Evolutionary conservation across 2,113 vertebrate genomes (phyloP), one percentile per base, ranked within the genome.

Genomic region (Siphamia tubifer): DNA sequence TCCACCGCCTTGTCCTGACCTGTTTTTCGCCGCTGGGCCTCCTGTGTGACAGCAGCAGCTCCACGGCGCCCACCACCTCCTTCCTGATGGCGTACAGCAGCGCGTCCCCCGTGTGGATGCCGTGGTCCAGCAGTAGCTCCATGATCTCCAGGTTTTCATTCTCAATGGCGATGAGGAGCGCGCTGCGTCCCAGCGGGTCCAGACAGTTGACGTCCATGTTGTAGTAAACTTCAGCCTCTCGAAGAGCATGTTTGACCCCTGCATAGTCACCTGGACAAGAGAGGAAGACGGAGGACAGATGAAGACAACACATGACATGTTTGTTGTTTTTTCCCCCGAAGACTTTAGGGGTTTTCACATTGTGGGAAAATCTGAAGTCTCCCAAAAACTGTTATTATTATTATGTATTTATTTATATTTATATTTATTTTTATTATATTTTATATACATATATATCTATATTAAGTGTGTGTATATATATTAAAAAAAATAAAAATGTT

Each of bases 181-280:
- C 96, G 2, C 95, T 98, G 81, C 98, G 96, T 28, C 98, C 98
- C 55, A 99, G 91, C 15, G 98, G 96, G 90, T 99, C 98, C 92
- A 98, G 94, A 27, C 98, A 99, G 91, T 99, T 98, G 42, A 99
- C 94, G 61, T 99, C 97, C 92, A 99, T 97, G 92, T 99, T 98
- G 92, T 98, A 98, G 88, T 99, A 99, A 83, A 98, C 96, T 87
- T 98, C 96, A 0, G 96, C 96, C 92, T 99, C 96, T 7, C 95
- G 94, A 0, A 99, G 83, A 23, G 95, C 96, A 16, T 96, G 94
- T 60, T 99, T 96, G 51, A 99, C 97, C 0, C 95, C 96, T 20
- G 96, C 97, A 34, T 98, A 98, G 92, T 99, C 98, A 3, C 98
- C 89, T 89, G 68, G 6, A 4, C n/a, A 0, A 15, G 10, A 0